A percentile compares a stretch with the other conserved stretches of the same genome.
Conservation (phyloP, 1,140 invertebrate genomes). For the Drosophila athabasca region DNA sequence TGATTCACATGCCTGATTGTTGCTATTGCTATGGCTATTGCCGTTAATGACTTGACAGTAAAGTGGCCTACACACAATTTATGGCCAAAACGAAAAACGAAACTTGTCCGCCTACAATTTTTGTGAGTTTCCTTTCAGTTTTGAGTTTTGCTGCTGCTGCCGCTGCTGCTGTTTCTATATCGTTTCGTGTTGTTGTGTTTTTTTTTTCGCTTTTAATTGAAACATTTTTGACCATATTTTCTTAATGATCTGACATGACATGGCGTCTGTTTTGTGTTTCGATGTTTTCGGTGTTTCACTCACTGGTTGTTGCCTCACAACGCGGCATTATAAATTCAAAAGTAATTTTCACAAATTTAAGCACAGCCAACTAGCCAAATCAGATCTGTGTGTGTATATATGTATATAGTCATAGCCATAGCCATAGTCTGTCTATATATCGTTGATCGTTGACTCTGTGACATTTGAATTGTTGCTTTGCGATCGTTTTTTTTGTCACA, state of each 20-base stretch:
- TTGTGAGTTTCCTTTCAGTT: constrained; percentile 68
- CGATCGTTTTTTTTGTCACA: constrained; percentile 22
- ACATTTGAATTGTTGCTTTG: constrained; percentile 33
- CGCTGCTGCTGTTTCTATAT: constrained; percentile 30
- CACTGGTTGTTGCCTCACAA: constrained; percentile 18
- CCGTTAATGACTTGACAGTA: constrained; percentile 79
- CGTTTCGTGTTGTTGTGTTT: constrained; percentile 12
- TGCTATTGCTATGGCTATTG: constrained; percentile 51
- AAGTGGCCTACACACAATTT: constrained; percentile 81
- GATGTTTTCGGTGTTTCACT: constrained; percentile 26
- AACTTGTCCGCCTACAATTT: constrained; percentile 80
- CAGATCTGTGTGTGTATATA: constrained; percentile 22
- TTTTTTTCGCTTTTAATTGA: constrained; percentile 63
- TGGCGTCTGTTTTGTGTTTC: constrained; percentile 65
- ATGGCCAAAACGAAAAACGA: constrained; percentile 58
- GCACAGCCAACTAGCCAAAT: constrained; percentile 54
- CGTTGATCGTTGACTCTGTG: constrained; percentile 23
- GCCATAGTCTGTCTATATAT: constrained; percentile 25
- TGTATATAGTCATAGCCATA: not conserved
- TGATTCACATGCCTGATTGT: constrained; percentile 63
- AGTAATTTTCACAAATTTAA: constrained; percentile 77
- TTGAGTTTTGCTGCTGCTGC: constrained; percentile 49
- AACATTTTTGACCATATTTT: constrained; percentile 82
- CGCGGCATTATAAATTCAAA: constrained; percentile 54
- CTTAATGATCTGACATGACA: constrained; percentile 82